phyloP scores from a whole-genome alignment of 2,113 vertebrate species.

The Macquaria australasica region DNA sequence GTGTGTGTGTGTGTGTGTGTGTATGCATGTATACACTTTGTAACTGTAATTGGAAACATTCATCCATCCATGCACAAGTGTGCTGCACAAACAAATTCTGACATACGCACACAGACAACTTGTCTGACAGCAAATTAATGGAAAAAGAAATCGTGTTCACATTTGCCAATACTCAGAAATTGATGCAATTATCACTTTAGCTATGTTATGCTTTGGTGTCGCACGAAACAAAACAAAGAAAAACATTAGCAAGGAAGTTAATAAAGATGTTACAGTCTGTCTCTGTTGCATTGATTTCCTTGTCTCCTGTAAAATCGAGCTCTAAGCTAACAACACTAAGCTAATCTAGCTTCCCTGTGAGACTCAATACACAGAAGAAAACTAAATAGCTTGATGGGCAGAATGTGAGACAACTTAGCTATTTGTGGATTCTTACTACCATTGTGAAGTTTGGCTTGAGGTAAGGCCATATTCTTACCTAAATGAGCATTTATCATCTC shows the following conservation, averaged over 20 bases:
- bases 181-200: constrained; percentile 26
- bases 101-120: background rate
- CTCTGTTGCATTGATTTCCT: background rate
- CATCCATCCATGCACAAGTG: constrained; percentile 15
- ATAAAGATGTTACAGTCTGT: background rate
- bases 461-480: background rate
- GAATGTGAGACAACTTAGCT: background rate
- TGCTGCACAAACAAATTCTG: constrained; percentile 26
- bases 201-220: constrained; percentile 15
- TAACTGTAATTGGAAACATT: constrained; percentile 64
- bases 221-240: background rate
- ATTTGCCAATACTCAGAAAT: background rate
- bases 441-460: background rate
- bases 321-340: background rate
- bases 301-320: background rate
- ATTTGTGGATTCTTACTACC: background rate
- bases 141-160: background rate
- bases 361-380: background rate
- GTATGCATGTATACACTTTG: constrained; percentile 24
- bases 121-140: constrained; percentile 15
- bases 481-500: background rate
- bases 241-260: background rate
- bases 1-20: constrained; percentile 1
- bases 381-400: background rate
- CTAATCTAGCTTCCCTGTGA: background rate